These are phyloP conservation scores for Myripristis jacobus DNA, from an alignment of 2,797 vertebrate genomes.

Conservation along the genomic window DNA sequence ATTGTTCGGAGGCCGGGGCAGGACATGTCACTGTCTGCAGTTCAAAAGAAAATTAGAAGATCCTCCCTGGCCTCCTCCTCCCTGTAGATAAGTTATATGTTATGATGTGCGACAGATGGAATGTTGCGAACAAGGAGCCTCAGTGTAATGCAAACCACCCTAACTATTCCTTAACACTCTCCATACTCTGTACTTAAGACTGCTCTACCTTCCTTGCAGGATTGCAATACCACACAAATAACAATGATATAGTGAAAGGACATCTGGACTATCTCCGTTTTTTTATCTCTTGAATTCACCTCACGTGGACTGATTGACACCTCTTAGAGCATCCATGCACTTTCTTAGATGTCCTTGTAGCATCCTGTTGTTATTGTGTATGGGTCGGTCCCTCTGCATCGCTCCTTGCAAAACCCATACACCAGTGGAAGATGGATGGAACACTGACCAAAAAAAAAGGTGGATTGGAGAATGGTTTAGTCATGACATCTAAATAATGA, in stretches of 20 bases:
- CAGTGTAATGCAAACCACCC: background rate
- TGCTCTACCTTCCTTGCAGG: background rate
- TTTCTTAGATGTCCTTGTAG: background rate
- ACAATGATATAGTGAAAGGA: background rate
- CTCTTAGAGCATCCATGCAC: background rate
- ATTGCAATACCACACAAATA: background rate
- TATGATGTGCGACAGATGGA: background rate
- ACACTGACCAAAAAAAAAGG: too few species aligned
- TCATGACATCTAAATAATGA: conserved; percentile 55
- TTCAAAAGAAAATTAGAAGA: too few species aligned
- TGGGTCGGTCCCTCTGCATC: conserved; percentile 13
- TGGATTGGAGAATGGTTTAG: too few species aligned
- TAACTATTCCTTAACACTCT: background rate
- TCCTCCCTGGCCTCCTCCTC: background rate
- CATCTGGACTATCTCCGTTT: background rate
- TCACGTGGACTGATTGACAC: background rate
- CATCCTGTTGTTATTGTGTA: background rate
- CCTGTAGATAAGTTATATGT: background rate
- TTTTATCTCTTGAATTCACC: too few species aligned
- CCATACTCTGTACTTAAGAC: background rate
- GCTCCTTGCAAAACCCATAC: background rate
- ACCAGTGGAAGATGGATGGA: too few species aligned
- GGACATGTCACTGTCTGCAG: too few species aligned
- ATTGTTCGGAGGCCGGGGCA: too few species aligned
- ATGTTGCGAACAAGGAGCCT: background rate